phyloP scores from a whole-genome alignment of 2,797 vertebrate genomes.

The Dryobates pubescens region DNA sequence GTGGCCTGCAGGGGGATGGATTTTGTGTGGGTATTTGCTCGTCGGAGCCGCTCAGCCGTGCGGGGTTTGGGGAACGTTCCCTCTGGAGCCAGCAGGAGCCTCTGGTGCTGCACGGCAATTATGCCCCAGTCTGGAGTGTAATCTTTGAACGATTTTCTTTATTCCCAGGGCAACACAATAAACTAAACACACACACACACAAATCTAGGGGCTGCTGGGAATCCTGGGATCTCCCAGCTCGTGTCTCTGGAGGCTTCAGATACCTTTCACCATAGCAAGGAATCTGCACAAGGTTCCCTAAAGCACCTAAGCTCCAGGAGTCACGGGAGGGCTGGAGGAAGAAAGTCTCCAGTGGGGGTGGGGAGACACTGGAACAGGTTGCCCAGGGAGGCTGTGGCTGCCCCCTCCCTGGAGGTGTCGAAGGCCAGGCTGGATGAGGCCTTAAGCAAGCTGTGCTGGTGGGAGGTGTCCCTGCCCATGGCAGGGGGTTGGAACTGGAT shows the following conservation, averaged over 20 bases:
- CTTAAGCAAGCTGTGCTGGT: too few species aligned
- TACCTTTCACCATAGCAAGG: not conserved
- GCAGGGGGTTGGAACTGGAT: too few species aligned
- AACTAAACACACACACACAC: constrained; percentile 59
- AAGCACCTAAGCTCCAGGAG: not conserved
- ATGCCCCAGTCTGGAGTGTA: constrained; percentile 28
- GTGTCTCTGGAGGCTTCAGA: constrained; percentile 24
- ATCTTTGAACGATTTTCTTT: constrained; percentile 47
- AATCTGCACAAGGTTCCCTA: not conserved
- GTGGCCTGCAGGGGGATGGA: constrained; percentile 41
- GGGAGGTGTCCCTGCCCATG: too few species aligned
- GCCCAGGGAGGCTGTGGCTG: too few species aligned
- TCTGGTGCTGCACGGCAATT: constrained; percentile 25
- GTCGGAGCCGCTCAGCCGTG: not conserved
- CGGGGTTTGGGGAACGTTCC: constrained; percentile 46
- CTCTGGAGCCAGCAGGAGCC: constrained; percentile 39
- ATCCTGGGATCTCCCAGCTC: constrained; percentile 31
- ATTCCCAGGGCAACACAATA: constrained; percentile 66
- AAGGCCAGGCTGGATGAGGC: too few species aligned
- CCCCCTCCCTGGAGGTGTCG: too few species aligned
- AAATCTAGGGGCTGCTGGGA: constrained; percentile 55
- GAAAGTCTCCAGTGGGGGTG: too few species aligned
- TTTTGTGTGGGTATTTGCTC: constrained; percentile 33
- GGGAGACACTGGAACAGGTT: too few species aligned
- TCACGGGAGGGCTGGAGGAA: not conserved